Evolutionary conservation across 2,113 vertebrate species (phyloP).

Genomic region (Tupaia chinensis): DNA sequence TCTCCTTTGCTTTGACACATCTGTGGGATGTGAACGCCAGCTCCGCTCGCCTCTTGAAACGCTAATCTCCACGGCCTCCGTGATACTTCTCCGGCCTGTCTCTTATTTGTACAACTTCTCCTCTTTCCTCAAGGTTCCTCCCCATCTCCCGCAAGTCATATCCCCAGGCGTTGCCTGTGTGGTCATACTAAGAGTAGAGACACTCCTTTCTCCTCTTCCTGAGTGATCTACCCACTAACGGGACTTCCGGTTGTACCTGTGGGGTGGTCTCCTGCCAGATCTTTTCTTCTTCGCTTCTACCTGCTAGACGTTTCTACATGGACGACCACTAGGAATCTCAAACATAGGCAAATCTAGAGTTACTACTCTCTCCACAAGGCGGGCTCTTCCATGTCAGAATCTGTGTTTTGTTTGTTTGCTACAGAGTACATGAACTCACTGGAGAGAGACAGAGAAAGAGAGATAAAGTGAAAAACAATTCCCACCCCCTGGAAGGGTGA

Average conservation of each 20-base stretch:
- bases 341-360: too few species aligned
- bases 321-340: background rate
- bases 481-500: too few species aligned
- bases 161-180: background rate
- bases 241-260: background rate
- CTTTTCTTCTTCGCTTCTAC: background rate
- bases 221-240: background rate
- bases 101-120: background rate
- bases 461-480: too few species aligned
- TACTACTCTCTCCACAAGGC: background rate
- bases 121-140: background rate
- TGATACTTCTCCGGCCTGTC: background rate
- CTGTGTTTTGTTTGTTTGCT: too few species aligned
- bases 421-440: too few species aligned
- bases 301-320: background rate
- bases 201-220: background rate
- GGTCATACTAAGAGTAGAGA: background rate
- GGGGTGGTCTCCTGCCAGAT: background rate
- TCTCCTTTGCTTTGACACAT: background rate
- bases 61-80: background rate
- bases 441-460: too few species aligned
- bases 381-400: background rate
- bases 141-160: background rate
- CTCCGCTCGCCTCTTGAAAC: constrained; percentile 14
- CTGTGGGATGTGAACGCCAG: background rate